Evolutionary conservation across 2,888 invertebrate species (phyloP).

Genomic region (Cephus sareptanus): DNA sequence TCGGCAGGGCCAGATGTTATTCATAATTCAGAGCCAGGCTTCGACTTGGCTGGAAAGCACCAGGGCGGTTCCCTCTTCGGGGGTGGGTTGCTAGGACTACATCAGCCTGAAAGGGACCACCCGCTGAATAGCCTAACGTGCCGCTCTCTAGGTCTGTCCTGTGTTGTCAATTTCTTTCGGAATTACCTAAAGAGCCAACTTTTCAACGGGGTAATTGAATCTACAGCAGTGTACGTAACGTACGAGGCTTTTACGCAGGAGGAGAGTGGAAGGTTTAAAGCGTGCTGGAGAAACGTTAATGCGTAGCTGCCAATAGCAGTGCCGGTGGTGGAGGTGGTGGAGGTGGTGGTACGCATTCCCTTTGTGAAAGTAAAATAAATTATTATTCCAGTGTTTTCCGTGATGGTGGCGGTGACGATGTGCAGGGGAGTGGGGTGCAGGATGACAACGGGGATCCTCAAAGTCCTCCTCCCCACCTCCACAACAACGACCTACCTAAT

Average conservation of each 20-base stretch:
- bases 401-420: neutral
- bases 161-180: neutral
- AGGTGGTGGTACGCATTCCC: conserved; percentile 17
- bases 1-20: neutral
- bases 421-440: neutral
- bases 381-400: conserved; percentile 39
- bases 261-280: neutral
- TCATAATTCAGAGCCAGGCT: neutral
- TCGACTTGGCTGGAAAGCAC: neutral
- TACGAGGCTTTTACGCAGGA: neutral
- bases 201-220: neutral
- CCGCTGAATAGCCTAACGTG: neutral
- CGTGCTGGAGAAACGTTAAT: conserved; percentile 17
- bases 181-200: neutral
- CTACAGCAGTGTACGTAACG: neutral
- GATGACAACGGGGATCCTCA: conserved; percentile 33
- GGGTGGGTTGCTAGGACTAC: neutral
- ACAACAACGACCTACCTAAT: conserved; percentile 48
- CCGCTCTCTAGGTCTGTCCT: neutral
- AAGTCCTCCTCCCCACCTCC: conserved; percentile 3
- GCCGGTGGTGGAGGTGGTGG: neutral
- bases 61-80: neutral
- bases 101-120: neutral
- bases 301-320: conserved; percentile 37
- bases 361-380: conserved; percentile 40